phyloP scores from a whole-genome alignment of 2,797 vertebrate genomes.

The Mareca penelope region DNA sequence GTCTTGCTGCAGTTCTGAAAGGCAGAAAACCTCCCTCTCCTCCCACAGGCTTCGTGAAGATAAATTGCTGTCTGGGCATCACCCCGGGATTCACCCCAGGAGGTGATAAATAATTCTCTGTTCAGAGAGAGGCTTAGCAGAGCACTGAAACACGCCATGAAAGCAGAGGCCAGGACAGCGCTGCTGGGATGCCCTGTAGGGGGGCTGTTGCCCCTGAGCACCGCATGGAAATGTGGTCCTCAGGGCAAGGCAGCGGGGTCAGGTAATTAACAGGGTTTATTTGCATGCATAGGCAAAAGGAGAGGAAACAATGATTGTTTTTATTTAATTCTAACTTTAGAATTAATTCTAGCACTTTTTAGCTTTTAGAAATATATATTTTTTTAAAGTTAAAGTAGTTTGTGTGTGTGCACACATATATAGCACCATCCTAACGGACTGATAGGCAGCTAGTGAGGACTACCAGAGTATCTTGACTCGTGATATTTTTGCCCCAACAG shows the following conservation, averaged over 20 bases:
- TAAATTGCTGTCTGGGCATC: not conserved
- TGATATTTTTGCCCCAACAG: not conserved
- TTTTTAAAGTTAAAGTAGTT: not conserved
- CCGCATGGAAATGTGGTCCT: not conserved
- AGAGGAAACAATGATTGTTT: not conserved
- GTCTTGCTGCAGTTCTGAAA: not conserved
- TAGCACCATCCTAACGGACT: not conserved
- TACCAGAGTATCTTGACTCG: not conserved
- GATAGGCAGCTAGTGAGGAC: not conserved
- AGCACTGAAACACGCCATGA: not conserved
- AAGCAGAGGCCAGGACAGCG: fast-evolving
- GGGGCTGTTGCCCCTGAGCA: not conserved
- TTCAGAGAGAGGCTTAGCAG: not conserved
- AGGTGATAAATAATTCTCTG: not conserved
- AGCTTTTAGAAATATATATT: not conserved
- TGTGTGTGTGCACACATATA: not conserved
- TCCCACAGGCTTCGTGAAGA: not conserved
- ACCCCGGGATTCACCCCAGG: not conserved
- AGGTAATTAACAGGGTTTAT: not conserved
- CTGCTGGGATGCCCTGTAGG: not conserved
- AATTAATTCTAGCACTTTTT: not conserved
- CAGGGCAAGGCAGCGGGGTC: fast-evolving
- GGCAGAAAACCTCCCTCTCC: not conserved
- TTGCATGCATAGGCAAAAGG: not conserved
- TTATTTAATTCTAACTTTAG: not conserved